A percentile compares a stretch with the other conserved stretches of the same genome.
phyloP scores from a whole-genome alignment of 1,140 invertebrate genomes.

The Drosophila athabasca region DNA sequence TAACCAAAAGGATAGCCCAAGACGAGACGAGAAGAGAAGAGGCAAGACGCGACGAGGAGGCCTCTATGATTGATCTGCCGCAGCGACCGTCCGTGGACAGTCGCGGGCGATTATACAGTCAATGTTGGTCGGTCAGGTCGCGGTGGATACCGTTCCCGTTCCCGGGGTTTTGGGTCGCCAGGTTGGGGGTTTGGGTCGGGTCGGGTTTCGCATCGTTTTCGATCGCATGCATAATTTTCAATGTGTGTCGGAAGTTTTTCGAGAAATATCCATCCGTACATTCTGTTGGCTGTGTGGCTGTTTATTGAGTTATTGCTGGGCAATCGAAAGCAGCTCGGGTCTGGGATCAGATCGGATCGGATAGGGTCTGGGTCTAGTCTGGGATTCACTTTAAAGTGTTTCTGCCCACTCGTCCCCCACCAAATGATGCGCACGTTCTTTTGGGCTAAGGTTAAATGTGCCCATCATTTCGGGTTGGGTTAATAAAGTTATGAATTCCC shows the following conservation, averaged over 20 bases:
- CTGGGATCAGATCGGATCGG: no score
- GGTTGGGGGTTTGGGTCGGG: constrained; percentile 41
- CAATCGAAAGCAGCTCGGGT: constrained; percentile 63
- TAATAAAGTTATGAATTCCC: constrained; percentile 49
- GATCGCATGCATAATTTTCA: constrained; percentile 76
- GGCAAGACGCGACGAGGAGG: not conserved
- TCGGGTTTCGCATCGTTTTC: constrained; percentile 55
- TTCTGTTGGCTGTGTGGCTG: constrained; percentile 20
- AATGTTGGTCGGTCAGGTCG: constrained; percentile 64
- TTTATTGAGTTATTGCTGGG: constrained; percentile 78
- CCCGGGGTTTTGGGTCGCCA: constrained; percentile 30
- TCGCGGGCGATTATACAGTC: constrained; percentile 68
- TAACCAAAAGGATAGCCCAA: constrained; percentile 68
- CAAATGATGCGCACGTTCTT: constrained; percentile 76
- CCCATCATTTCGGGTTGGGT: constrained; percentile 36
- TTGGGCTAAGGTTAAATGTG: constrained; percentile 69
- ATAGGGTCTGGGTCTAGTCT: constrained; percentile 8
- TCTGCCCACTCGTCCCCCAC: no score
- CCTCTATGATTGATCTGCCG: constrained; percentile 74
- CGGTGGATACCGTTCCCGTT: constrained; percentile 42
- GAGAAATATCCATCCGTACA: constrained; percentile 6
- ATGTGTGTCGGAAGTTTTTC: constrained; percentile 70
- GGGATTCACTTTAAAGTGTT: constrained; percentile 9
- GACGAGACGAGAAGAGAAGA: not conserved
- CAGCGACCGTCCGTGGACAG: constrained; percentile 34